phyloP scores from a whole-genome alignment of 2,888 invertebrate genomes.

The Athripsodes cinereus region DNA sequence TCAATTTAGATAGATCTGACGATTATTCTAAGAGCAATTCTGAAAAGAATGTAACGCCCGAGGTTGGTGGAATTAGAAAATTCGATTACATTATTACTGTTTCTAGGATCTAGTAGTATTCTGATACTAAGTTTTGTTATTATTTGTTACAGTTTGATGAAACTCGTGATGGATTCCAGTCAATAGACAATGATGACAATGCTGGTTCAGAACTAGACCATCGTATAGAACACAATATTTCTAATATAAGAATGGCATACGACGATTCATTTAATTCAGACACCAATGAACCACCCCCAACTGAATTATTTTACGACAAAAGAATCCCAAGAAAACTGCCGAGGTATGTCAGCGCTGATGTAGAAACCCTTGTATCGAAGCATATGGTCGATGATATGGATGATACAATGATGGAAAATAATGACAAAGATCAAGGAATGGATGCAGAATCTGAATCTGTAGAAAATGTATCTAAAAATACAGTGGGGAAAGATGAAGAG shows the following conservation, averaged over 20 bases:
- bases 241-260: not conserved
- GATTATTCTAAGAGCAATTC: not conserved
- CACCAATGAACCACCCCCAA: not conserved
- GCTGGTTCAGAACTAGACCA: not conserved
- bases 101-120: no score
- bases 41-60: not conserved
- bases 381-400: slow-evolving; percentile 9
- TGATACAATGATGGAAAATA: not conserved
- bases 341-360: slow-evolving; percentile 11
- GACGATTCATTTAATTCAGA: not conserved
- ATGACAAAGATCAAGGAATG: not conserved
- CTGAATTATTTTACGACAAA: not conserved
- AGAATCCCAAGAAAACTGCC: slow-evolving; percentile 6
- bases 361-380: slow-evolving; percentile 13
- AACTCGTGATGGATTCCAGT: not conserved
- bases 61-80: not conserved
- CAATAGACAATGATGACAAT: not conserved
- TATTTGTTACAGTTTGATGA: not conserved
- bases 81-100: no score
- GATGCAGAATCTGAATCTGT: not conserved
- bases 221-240: not conserved
- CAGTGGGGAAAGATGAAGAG: slow-evolving; percentile 1
- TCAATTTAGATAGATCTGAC: not conserved
- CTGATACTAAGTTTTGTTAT: no score
- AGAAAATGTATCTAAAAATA: not conserved